phyloP scores from a whole-genome alignment of 1,140 invertebrate species.

The Drosophila gunungcola region DNA sequence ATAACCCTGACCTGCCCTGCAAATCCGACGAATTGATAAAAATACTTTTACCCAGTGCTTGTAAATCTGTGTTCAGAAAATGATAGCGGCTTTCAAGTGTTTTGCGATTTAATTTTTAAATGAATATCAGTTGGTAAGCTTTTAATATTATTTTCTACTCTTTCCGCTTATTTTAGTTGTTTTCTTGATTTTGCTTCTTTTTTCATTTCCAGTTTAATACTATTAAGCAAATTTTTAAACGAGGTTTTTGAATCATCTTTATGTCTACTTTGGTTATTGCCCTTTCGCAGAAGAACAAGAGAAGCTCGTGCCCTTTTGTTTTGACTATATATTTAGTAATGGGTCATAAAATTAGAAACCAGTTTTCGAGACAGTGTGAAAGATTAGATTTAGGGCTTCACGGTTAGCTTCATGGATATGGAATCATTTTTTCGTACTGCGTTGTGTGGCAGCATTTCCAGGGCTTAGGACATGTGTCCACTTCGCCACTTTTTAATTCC shows the following conservation, averaged over 20 bases:
- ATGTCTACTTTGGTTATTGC: background rate
- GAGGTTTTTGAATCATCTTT: background rate
- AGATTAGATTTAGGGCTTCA: slow-evolving; percentile 18
- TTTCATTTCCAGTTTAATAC: background rate
- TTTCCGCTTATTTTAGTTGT: background rate
- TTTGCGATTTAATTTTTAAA: background rate
- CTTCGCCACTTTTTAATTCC: background rate
- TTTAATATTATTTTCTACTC: background rate
- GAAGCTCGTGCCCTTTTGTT: slow-evolving; percentile 33
- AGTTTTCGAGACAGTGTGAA: slow-evolving; percentile 25
- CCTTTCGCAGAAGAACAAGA: slow-evolving; percentile 19
- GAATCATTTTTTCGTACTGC: slow-evolving; percentile 3
- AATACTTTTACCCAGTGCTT: slow-evolving; percentile 11
- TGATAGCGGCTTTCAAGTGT: background rate
- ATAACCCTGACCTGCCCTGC: slow-evolving; percentile 65
- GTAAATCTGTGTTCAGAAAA: background rate
- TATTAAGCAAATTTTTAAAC: background rate
- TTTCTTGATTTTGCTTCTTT: background rate
- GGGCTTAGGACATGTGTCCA: background rate
- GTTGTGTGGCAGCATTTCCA: slow-evolving; percentile 10
- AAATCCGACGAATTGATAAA: slow-evolving; percentile 14
- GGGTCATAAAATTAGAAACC: slow-evolving; percentile 34
- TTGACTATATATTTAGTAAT: slow-evolving; percentile 26
- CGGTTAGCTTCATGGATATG: slow-evolving; percentile 7
- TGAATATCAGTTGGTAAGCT: background rate